A percentile compares a stretch with the other conserved stretches of the same genome.
Evolutionary conservation across 2,797 vertebrate genomes (phyloP).

Genomic region (Atherinosoma microstoma): DNA sequence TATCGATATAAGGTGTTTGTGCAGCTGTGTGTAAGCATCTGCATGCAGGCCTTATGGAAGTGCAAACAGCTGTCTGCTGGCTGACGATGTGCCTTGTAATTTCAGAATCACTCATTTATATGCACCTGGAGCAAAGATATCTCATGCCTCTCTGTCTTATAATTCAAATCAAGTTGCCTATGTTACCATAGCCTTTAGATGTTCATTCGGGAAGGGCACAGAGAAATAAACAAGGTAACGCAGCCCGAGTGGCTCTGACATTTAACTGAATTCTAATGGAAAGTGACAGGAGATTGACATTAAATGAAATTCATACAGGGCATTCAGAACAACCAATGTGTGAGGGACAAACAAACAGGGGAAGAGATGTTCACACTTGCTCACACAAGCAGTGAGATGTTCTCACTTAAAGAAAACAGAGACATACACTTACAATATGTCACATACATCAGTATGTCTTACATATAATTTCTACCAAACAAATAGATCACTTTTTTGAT

Average conservation of each 20-base stretch:
- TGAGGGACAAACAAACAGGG: conserved; percentile 78
- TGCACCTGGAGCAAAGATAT: conserved; percentile 87
- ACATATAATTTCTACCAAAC: neutral
- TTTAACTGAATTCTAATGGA: conserved; percentile 86
- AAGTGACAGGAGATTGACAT: conserved; percentile 89
- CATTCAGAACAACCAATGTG: conserved; percentile 78
- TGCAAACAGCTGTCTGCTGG: conserved; percentile 84
- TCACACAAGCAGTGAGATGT: conserved; percentile 58
- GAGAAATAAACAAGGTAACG: conserved; percentile 86
- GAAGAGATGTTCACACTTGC: conserved; percentile 71
- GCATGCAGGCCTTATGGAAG: conserved; percentile 59
- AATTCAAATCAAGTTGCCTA: conserved; percentile 84
- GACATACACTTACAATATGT: conserved; percentile 21
- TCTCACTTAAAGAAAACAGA: conserved; percentile 50
- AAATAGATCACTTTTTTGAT: conserved; percentile 1
- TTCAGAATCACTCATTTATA: conserved; percentile 85
- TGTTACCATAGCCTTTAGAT: conserved; percentile 84
- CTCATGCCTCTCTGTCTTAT: conserved; percentile 83
- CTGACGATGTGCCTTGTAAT: conserved; percentile 78
- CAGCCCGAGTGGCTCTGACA: conserved; percentile 81
- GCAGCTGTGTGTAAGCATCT: conserved; percentile 62
- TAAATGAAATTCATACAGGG: conserved; percentile 88
- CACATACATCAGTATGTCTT: conserved; percentile 3
- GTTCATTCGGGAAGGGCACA: conserved; percentile 86
- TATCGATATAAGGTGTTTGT: conserved; percentile 31